Base-by-base conservation (phyloP, 2,888 invertebrate species). In the Neoascia interrupta region DNA sequence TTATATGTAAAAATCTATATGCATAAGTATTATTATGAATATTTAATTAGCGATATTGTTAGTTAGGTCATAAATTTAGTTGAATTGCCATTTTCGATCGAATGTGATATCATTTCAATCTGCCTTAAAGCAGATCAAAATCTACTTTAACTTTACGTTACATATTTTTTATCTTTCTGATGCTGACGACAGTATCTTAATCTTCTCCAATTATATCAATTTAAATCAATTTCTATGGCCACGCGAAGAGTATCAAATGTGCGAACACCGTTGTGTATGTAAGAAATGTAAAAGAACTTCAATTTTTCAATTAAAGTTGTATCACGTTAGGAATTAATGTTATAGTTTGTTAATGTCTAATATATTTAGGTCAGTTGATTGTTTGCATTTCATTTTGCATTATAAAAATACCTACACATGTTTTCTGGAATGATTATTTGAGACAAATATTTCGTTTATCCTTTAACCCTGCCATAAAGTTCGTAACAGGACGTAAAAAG, bases 141-240 rank as follows among this genome's bases (percentile, higher is more conserved):
- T n/a, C n/a, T n/a, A n/a, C n/a, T n/a, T n/a, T n/a, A n/a, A n/a
- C n/a, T n/a, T n/a, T n/a, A n/a, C n/a, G n/a, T n/a, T n/a, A n/a
- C n/a, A n/a, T n/a, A n/a, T n/a, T n/a, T n/a, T n/a, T n/a, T n/a
- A n/a, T n/a, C n/a, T n/a, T n/a, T n/a, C n/a, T n/a, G n/a, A n/a
- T n/a, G n/a, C n/a, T n/a, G n/a, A 5, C n/a, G 19, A 15, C 5
- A 31, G 16, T 13, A 49, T 58, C 47, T 31, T 21, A 51, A 60
- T 69, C 51, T 49, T 49, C 58, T 18, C 23, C 56, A 68, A 58
- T 68, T 43, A 69, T 23, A 34, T 60, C 43, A 69, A 69, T 69
- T 69, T 31, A 69, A 69, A 69, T 60, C 69, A 69, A 69, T 69
- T 69, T n/a, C 60, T 58, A 16, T n/a, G 4, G 41, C 34, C 16